Conservation (phyloP, 2,113 vertebrate species). For the Ia io region DNA sequence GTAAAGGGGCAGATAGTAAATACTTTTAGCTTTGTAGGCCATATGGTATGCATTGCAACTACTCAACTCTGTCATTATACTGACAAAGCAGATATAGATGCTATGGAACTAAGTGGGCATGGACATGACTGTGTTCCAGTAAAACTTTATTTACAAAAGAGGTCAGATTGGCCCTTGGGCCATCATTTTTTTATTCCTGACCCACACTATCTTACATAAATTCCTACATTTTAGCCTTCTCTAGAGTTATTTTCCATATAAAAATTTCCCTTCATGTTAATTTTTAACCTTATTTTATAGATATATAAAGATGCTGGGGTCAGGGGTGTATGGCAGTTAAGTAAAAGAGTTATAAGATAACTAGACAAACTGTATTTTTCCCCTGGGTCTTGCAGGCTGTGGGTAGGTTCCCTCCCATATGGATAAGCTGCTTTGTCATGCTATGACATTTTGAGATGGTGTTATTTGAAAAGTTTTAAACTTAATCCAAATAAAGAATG, state of each 20-base stretch:
- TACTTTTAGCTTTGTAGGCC: neutral
- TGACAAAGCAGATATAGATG: neutral
- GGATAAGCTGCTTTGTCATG: constrained; percentile 40
- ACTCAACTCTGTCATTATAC: neutral
- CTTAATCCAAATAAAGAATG: constrained; percentile 72
- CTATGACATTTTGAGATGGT: constrained; percentile 71
- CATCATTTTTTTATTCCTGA: neutral
- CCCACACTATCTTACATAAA: neutral
- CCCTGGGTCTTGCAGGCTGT: neutral
- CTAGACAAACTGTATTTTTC: neutral
- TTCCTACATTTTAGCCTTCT: neutral
- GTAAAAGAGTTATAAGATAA: neutral
- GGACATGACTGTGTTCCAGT: neutral
- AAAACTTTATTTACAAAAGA: constrained; percentile 35
- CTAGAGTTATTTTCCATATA: neutral
- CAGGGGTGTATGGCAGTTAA: neutral
- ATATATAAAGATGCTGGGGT: neutral
- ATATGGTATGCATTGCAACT: neutral
- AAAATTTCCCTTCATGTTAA: neutral
- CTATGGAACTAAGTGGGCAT: neutral
- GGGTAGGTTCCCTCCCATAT: neutral
- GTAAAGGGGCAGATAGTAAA: neutral
- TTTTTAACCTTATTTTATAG: neutral
- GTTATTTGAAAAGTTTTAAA: constrained; percentile 73
- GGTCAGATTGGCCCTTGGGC: neutral